A percentile compares a stretch with the other conserved stretches of the same genome.
Evolutionary conservation across 2,113 vertebrate genomes (phyloP).

Genomic region (Cyanistes caeruleus): DNA sequence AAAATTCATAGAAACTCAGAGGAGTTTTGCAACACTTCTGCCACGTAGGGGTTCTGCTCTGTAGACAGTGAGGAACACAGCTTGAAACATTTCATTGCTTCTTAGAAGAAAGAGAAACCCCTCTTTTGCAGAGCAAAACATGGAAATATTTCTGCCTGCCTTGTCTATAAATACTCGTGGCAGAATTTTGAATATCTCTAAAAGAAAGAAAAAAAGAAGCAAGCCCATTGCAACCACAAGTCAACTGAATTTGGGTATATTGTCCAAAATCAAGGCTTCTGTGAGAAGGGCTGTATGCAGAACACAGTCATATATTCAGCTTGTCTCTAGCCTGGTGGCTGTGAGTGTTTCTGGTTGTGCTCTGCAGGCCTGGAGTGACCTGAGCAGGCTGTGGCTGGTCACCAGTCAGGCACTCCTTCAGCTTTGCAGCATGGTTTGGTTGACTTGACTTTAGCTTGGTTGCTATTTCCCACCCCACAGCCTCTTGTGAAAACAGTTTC

Average conservation of each 20-base stretch:
- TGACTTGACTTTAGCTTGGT: constrained; percentile 7
- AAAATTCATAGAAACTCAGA: background rate
- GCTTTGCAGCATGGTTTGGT: background rate
- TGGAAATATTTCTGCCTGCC: constrained; percentile 1
- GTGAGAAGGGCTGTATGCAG: background rate
- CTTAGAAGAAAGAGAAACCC: background rate
- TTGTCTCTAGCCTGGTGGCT: background rate
- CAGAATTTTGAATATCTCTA: background rate
- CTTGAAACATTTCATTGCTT: background rate
- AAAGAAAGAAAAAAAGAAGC: background rate
- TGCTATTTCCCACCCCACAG: constrained; percentile 1
- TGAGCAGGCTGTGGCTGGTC: background rate
- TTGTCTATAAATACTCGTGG: background rate
- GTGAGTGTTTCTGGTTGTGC: background rate
- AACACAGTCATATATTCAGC: background rate
- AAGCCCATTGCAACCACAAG: background rate
- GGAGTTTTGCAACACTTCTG: background rate
- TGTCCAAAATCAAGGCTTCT: background rate
- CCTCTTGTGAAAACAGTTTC: background rate
- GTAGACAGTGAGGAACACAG: background rate
- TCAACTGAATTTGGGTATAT: background rate
- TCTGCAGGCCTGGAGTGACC: background rate
- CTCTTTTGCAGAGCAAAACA: background rate
- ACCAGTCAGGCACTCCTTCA: background rate
- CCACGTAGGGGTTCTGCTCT: background rate